Evolutionary conservation across 2,113 vertebrate genomes (phyloP).

Genomic region (Urocynchramus pylzowi): DNA sequence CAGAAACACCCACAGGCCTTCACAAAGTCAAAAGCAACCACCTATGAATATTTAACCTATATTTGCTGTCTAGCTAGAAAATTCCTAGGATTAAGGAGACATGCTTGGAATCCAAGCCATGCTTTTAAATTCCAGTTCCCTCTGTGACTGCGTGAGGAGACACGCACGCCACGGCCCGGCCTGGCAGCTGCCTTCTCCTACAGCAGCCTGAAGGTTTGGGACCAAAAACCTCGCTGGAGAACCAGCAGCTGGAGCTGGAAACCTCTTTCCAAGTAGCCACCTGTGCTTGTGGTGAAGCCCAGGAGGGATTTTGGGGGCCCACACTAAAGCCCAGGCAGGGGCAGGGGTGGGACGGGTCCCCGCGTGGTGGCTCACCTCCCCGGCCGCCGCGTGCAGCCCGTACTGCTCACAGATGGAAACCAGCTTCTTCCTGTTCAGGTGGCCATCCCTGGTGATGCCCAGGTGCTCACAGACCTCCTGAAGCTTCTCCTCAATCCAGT

Average conservation of each 20-base stretch:
- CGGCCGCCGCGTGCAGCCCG: conserved; percentile 56
- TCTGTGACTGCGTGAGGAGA: background rate
- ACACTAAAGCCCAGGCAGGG: fast-evolving
- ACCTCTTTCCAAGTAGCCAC: fast-evolving
- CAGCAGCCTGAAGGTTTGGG: background rate
- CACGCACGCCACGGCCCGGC: fast-evolving
- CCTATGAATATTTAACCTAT: background rate
- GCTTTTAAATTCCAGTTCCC: background rate
- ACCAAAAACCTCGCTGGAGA: background rate
- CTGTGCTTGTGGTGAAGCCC: background rate
- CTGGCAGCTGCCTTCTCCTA: background rate
- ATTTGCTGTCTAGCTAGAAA: background rate
- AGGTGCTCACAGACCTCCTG: conserved; percentile 84
- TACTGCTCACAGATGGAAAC: conserved; percentile 82
- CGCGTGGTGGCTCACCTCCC: conserved; percentile 45
- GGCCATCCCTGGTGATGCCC: conserved; percentile 78
- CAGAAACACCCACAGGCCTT: background rate
- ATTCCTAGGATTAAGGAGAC: conserved; percentile 10
- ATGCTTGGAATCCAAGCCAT: background rate
- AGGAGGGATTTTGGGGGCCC: background rate
- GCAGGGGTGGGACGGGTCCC: fast-evolving
- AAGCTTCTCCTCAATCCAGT: conserved; percentile 82
- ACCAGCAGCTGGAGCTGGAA: background rate
- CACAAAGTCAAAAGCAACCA: background rate
- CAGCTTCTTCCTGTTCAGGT: conserved; percentile 78